Conservation (phyloP, 1,140 invertebrate species). For the Solenopsis invicta region DNA sequence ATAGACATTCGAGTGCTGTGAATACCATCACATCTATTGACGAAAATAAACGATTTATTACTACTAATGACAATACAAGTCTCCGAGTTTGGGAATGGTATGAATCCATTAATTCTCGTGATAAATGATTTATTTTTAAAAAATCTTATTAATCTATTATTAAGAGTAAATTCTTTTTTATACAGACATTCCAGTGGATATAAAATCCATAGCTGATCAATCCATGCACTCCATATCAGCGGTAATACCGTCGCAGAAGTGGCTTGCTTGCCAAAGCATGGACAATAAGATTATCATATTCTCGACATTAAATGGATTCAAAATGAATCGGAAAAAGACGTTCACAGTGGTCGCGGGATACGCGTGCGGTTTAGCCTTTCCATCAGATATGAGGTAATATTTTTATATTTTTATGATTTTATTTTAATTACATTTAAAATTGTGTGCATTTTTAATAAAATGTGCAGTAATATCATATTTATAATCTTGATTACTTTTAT, state of each 20-base stretch:
- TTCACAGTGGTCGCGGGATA: constrained; percentile 99
- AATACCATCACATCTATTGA: constrained; percentile 99
- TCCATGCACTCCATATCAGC: constrained; percentile 99
- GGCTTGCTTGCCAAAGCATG: constrained; percentile 99
- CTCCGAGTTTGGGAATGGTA: constrained; percentile 99
- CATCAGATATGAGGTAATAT: constrained; percentile 97
- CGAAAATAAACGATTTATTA: constrained; percentile 98
- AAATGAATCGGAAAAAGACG: constrained; percentile 98
- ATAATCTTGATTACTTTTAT: constrained; percentile 7
- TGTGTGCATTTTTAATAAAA: constrained; percentile 4
- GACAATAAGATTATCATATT: constrained; percentile 99
- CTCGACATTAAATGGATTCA: constrained; percentile 98
- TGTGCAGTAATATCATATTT: not conserved
- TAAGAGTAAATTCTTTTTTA: constrained; percentile 59
- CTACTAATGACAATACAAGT: constrained; percentile 99
- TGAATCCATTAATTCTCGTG: constrained; percentile 55
- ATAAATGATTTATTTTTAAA: not conserved
- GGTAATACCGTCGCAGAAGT: constrained; percentile 97
- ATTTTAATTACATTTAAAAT: not conserved
- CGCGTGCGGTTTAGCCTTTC: constrained; percentile 98
- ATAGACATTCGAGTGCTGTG: constrained; percentile 98
- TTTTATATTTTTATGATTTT: not conserved
- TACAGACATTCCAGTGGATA: constrained; percentile 98
- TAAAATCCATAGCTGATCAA: constrained; percentile 99
- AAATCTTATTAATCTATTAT: not conserved